Evolutionary conservation across 2,888 invertebrate genomes (phyloP).

Genomic region (Pollenia labialis): DNA sequence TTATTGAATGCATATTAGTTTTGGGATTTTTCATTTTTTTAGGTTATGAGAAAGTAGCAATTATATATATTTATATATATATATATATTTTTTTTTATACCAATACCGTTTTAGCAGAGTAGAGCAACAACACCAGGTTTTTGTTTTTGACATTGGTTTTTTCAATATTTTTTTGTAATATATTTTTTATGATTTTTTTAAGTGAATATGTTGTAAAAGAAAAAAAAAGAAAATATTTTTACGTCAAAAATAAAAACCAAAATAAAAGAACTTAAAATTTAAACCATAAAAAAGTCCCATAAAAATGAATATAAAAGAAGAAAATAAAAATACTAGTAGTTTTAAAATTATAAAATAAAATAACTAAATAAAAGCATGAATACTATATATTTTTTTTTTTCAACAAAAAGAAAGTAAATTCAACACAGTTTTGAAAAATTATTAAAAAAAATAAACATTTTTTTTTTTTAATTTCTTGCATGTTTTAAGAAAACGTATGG

Average conservation of each 20-base stretch:
- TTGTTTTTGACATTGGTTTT: slow-evolving; percentile 70
- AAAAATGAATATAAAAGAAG: slow-evolving; percentile 68
- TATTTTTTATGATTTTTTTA: slow-evolving; percentile 59
- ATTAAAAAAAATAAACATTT: too few species aligned
- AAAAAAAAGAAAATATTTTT: slow-evolving; percentile 76
- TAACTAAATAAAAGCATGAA: slow-evolving; percentile 36
- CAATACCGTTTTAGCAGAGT: slow-evolving; percentile 76
- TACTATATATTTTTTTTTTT: background rate
- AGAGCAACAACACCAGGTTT: slow-evolving; percentile 82
- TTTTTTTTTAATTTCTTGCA: too few species aligned
- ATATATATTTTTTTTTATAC: slow-evolving; percentile 65
- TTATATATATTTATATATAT: too few species aligned
- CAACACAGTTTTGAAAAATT: too few species aligned
- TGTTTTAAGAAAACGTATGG: too few species aligned
- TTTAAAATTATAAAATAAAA: slow-evolving; percentile 4
- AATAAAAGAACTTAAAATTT: slow-evolving; percentile 61
- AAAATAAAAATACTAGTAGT: background rate
- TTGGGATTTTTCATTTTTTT: slow-evolving; percentile 31
- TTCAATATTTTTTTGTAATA: slow-evolving; percentile 35
- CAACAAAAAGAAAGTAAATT: background rate
- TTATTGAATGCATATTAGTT: slow-evolving; percentile 3
- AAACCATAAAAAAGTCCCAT: slow-evolving; percentile 75
- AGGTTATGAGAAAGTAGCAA: slow-evolving; percentile 11
- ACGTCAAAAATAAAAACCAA: slow-evolving; percentile 73
- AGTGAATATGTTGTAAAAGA: slow-evolving; percentile 78